phyloP scores from a whole-genome alignment of 2,888 invertebrate species.

The Clanis bilineata region DNA sequence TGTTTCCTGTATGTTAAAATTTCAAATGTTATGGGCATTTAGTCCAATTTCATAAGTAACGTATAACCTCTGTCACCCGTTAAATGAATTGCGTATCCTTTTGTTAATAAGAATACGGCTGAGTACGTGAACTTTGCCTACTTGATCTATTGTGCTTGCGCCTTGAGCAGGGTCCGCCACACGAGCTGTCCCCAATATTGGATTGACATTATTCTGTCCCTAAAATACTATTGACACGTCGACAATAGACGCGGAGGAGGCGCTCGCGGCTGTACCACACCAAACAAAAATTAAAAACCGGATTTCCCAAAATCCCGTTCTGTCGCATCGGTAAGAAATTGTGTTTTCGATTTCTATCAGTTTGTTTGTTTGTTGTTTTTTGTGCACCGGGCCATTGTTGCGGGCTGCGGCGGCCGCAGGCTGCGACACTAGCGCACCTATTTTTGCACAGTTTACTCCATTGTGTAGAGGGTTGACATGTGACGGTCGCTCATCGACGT shows the following conservation, averaged over 20 bases:
- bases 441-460: slow-evolving; percentile 77
- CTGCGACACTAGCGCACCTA: slow-evolving; percentile 72
- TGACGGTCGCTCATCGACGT: slow-evolving; percentile 31
- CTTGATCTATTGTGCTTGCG: not conserved
- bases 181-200: slow-evolving; percentile 30
- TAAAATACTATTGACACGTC: slow-evolving; percentile 42
- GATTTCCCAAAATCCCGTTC: slow-evolving; percentile 81
- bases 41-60: too few species aligned
- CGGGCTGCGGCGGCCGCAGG: slow-evolving; percentile 69
- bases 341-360: slow-evolving; percentile 80
- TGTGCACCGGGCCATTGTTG: slow-evolving; percentile 57
- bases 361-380: slow-evolving; percentile 74
- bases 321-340: slow-evolving; percentile 67
- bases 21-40: not conserved
- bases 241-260: slow-evolving; percentile 57
- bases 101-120: slow-evolving; percentile 6
- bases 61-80: not conserved
- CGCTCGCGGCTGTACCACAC: slow-evolving; percentile 53
- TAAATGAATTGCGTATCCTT: not conserved
- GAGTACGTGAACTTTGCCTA: slow-evolving; percentile 9
- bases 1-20: too few species aligned
- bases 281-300: slow-evolving; percentile 73
- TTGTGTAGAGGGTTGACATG: slow-evolving; percentile 75
- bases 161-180: slow-evolving; percentile 2
- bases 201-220: slow-evolving; percentile 43